phyloP scores from a whole-genome alignment of 2,113 vertebrate genomes.

The Neodontobutis hainanensis region DNA sequence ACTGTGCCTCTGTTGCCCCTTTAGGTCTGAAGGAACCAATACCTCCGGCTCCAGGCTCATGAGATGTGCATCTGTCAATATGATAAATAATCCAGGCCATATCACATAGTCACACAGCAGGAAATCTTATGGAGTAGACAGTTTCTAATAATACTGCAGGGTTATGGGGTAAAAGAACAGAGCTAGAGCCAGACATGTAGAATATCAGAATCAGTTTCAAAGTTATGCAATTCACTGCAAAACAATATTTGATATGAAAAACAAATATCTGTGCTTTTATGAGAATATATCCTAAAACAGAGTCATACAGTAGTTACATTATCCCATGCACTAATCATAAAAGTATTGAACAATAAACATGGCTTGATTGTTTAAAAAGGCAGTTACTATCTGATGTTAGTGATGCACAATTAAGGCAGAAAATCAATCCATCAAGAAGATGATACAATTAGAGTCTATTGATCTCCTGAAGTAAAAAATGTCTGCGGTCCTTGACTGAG shows the following conservation, averaged over 20 bases:
- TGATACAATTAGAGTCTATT: constrained; percentile 14
- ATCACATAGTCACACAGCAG: constrained; percentile 11
- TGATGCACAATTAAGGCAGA: constrained; percentile 5
- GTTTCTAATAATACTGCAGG: not conserved
- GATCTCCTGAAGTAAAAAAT: constrained; percentile 18
- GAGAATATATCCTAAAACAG: too few relatives aligned
- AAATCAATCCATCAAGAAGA: constrained; percentile 17
- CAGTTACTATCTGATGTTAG: not conserved
- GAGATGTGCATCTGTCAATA: constrained; percentile 12
- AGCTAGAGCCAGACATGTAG: constrained; percentile 16
- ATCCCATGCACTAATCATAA: not conserved
- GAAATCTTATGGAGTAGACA: not conserved
- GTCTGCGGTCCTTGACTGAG: constrained; percentile 1
- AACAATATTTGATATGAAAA: too few relatives aligned
- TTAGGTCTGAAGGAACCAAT: constrained; percentile 3
- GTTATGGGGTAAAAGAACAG: not conserved
- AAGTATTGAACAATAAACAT: not conserved
- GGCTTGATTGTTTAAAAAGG: constrained; percentile 11
- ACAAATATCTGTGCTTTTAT: too few relatives aligned
- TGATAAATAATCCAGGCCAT: constrained; percentile 19
- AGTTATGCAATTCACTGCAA: too few relatives aligned
- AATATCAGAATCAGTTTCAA: not conserved
- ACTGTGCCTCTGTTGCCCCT: constrained; percentile 9
- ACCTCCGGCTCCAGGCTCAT: not conserved
- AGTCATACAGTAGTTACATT: not conserved